These are phyloP conservation scores for Hipposideros armiger DNA, from an alignment of 2,113 vertebrate species.

Conservation along the genomic window DNA sequence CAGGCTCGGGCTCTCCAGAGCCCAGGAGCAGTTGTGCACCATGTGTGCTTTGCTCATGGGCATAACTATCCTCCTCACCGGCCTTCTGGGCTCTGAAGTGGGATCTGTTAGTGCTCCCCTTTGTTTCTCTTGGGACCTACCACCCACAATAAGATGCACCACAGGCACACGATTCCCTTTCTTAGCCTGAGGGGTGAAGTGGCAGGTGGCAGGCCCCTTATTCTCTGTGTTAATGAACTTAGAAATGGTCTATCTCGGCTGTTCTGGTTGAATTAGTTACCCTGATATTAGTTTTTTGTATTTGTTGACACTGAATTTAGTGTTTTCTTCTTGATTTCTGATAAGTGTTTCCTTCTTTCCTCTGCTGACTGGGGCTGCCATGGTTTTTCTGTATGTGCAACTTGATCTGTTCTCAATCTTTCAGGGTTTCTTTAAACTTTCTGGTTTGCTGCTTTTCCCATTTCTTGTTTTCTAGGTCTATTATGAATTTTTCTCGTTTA, in stretches of 20 bases:
- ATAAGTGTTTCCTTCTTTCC: background rate
- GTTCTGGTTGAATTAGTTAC: background rate
- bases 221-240: background rate
- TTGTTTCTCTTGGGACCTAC: background rate
- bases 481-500: background rate
- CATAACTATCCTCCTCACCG: background rate
- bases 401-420: background rate
- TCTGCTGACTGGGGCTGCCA: background rate
- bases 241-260: background rate
- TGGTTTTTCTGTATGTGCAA: background rate
- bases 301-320: background rate
- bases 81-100: slow-evolving; percentile 9
- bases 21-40: background rate
- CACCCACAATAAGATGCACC: background rate
- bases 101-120: background rate
- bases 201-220: background rate
- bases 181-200: background rate
- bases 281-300: background rate
- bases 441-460: background rate
- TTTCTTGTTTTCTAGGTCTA: slow-evolving; percentile 23
- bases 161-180: background rate
- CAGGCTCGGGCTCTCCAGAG: background rate
- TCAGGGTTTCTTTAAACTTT: slow-evolving; percentile 17
- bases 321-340: slow-evolving; percentile 33
- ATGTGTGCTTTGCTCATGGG: background rate